Base-by-base conservation (phyloP, 2,888 invertebrate genomes). In the Stenichneumon culpator region DNA sequence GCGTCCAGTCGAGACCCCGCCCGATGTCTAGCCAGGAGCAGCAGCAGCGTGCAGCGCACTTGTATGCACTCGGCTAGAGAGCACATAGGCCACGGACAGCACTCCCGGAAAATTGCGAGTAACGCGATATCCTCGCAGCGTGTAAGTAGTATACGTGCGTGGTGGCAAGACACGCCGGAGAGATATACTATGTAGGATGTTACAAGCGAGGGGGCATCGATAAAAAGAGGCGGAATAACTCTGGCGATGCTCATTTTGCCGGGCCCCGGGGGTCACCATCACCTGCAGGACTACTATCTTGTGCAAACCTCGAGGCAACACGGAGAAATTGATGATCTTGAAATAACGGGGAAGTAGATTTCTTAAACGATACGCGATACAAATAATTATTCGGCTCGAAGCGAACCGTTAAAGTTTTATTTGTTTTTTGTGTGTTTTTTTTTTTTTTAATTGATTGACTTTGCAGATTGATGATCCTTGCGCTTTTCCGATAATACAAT, bases 81-180 rank as follows among this genome's bases (percentile, higher is more conserved):
- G 39, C 78, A 65, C 81, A 84, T 81, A 81, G 72, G 67, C 77
- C 81, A 77, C 82, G 74, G 84, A 86, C 87, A 88, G 78, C 82
- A 82, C 84, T 84, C 82, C 89, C 84, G 80, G 88, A 88, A 89
- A 89, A 89, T 89, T 86, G 86, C 88, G 87, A 89, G 88, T 88
- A 89, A 89, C 84, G 89, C 87, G 86, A 89, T 89, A 88, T 86
- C 73, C 16, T 16, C 16, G 80, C 84, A 72, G 68, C 86, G 82
- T 25, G 72, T 74, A 77, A 80, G 75, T 77, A 65, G 72, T 72
- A 77, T 25, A 65, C 52, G 39, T 52, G 79, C 73, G 67, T 75
- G 65, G 65, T 75, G 63, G n/a, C 3, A 39, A 32, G 52, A 39
- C 52, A 32, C 28, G 50, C 65, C 36, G 54, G 52, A 19, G 44